These are phyloP conservation scores for Lepeophtheirus nordmannii DNA, from an alignment of 2,888 invertebrate species.

Conservation along the genomic window DNA sequence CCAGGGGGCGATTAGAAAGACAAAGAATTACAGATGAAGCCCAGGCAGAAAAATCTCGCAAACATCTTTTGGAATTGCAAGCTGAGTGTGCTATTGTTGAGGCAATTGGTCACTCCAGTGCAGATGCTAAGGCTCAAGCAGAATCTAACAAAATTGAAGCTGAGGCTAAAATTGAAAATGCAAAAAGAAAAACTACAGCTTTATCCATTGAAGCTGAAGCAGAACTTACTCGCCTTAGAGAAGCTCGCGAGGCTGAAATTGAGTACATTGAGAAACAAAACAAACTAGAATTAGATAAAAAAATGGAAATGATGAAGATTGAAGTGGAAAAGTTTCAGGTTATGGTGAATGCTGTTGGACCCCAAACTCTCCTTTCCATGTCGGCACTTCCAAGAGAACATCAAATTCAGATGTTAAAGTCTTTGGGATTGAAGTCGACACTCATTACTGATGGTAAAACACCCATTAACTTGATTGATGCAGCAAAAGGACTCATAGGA, in stretches of 20 bases:
- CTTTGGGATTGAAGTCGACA: conserved; percentile 38
- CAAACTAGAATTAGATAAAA: conserved; percentile 34
- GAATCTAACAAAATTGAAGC: conserved; percentile 39
- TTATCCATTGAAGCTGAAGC: conserved; percentile 38
- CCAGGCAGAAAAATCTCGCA: conserved; percentile 37
- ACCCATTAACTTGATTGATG: conserved; percentile 39
- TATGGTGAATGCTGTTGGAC: conserved; percentile 37
- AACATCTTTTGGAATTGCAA: conserved; percentile 36
- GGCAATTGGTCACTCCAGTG: conserved; percentile 40
- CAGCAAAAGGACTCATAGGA: conserved; percentile 37
- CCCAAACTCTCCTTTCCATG: conserved; percentile 35
- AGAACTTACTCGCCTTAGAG: conserved; percentile 35
- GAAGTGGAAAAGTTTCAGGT: conserved; percentile 36
- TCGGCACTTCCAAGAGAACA: conserved; percentile 36
- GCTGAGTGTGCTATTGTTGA: conserved; percentile 38
- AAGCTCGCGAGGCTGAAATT: conserved; percentile 37
- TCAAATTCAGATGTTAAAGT: conserved; percentile 37
- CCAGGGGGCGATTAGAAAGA: conserved; percentile 38
- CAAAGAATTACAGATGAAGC: conserved; percentile 39
- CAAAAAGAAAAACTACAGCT: conserved; percentile 37
- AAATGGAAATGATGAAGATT: conserved; percentile 34
- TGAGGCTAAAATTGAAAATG: conserved; percentile 39
- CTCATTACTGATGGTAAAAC: conserved; percentile 38
- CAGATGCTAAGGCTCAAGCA: conserved; percentile 38
- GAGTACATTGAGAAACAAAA: conserved; percentile 36